Percentiles rank a stretch among this genome's conserved stretches.
phyloP scores from a whole-genome alignment of 2,113 vertebrate genomes.

The cattle (Bos taurus) region ARS-UCD2.0 NC_037334.1:72416501-72417000 shows the following conservation, averaged over 20 bases:
- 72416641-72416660: neutral
- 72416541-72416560: neutral
- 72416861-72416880: neutral
- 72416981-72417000: neutral
- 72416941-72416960: neutral
- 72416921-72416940: neutral
- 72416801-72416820: neutral
- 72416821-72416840: neutral
- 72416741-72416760: neutral
- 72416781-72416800: neutral
- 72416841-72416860: rapidly evolving
- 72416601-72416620: neutral
- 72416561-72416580: neutral
- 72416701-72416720: neutral
- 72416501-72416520: neutral
- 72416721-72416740: neutral
- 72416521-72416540: neutral
- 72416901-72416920: neutral
- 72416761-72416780: neutral
- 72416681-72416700: neutral
- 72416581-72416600: neutral
- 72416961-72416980: neutral
- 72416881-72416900: neutral
- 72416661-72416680: neutral
- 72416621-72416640: neutral